These are phyloP conservation scores for Cyclina sinensis DNA, from an alignment of 1,140 invertebrate genomes.

Conservation along the genomic window DNA sequence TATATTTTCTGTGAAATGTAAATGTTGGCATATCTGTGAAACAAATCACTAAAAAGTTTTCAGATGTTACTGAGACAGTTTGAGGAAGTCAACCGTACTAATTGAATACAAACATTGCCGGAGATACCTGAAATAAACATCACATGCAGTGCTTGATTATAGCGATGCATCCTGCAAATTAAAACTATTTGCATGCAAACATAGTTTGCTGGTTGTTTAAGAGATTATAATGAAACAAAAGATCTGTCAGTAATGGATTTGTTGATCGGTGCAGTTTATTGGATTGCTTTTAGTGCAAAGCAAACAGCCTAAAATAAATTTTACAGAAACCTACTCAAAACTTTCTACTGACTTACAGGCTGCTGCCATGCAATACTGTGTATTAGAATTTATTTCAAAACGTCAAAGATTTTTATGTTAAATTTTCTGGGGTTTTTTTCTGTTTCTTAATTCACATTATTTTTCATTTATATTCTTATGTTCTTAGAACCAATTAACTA, in stretches of 20 bases:
- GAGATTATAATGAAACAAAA: not conserved
- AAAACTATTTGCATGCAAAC: constrained; percentile 36
- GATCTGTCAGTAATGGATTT: not conserved
- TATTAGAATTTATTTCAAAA: no score
- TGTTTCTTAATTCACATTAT: no score
- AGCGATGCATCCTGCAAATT: constrained; percentile 37
- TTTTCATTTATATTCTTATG: no score
- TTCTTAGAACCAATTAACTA: no score
- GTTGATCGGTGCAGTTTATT: not conserved
- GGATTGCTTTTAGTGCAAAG: constrained; percentile 7
- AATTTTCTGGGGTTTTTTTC: no score
- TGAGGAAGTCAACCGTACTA: constrained; percentile 19
- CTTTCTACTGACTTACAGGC: no score
- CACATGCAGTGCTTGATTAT: constrained; percentile 18
- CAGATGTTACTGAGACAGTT: constrained; percentile 27
- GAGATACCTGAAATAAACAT: constrained; percentile 30
- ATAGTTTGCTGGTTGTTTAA: constrained; percentile 3
- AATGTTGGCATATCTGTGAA: constrained; percentile 56
- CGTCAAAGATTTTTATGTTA: no score
- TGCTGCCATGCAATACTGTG: no score
- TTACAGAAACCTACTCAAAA: no score
- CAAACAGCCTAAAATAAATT: no score
- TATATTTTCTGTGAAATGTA: constrained; percentile 34
- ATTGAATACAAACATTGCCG: constrained; percentile 32
- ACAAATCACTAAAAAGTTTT: constrained; percentile 3